Conservation (phyloP, 1,140 invertebrate genomes). For the Caerostris darwini region DNA sequence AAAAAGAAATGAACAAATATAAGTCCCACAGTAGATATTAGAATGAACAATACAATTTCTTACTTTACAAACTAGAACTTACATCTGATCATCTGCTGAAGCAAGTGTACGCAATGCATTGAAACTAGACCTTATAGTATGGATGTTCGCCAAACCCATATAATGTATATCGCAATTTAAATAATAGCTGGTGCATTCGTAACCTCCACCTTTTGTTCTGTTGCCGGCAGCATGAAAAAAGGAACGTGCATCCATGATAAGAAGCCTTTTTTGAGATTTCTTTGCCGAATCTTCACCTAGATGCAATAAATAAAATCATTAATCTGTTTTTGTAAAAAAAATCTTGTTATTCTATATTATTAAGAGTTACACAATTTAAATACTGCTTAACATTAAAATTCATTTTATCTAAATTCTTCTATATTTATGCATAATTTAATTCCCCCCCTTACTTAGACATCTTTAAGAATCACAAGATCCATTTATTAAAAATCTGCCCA, state of each 20-base stretch:
- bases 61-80: conserved; percentile 80
- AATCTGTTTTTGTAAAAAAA: background rate
- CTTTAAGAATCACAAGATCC: too few species aligned
- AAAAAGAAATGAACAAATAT: too few species aligned
- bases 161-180: conserved; percentile 96
- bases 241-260: conserved; percentile 97
- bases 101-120: conserved; percentile 86
- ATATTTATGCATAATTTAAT: too few species aligned
- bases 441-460: too few species aligned
- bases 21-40: too few species aligned
- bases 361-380: background rate
- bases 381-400: background rate
- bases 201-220: conserved; percentile 96
- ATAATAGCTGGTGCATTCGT: conserved; percentile 97
- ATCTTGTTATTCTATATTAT: background rate
- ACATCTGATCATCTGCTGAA: conserved; percentile 91
- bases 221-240: conserved; percentile 97
- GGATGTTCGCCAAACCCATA: conserved; percentile 98
- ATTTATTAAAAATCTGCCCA: too few species aligned
- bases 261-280: conserved; percentile 86
- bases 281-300: conserved; percentile 85
- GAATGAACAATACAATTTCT: too few species aligned
- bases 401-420: too few species aligned
- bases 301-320: background rate
- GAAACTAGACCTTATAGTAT: conserved; percentile 91